Base-by-base conservation (phyloP, 2,113 vertebrate species). In the Zapus hudsonius region DNA sequence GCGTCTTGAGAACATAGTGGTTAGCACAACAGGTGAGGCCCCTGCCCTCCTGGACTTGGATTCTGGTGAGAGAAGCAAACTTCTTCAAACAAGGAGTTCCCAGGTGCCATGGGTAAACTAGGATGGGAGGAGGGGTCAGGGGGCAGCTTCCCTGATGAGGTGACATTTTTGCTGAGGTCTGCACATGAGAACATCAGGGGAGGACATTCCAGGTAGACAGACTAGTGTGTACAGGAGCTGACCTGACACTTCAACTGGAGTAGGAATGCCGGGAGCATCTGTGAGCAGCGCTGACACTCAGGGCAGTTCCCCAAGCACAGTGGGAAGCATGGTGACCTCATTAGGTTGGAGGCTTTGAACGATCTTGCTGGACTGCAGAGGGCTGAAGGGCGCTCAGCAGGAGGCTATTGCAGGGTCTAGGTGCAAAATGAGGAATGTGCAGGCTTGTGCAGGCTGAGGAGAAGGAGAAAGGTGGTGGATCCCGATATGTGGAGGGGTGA, bases 341-440 rank as follows among this genome's bases (percentile, higher is more conserved):
- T 67, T 61, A 20, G n/a, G 82, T 69, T n/a, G 47, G 38, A 36
- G 20, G 44, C 87, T 90, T 67, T 3, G 36, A 84, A 69, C 78
- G 44, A 44, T 72, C 72, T 75, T 40, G 47, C 89, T 29, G 31
- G 40, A n/a, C 29, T 0, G 5, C 47, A 36, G 4, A 63, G 57
- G 42, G 0, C 33, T 55, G 25, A 84, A 25, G 63, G 55, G 19
- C 33, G 61, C 57, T 29, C 11, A 0, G 69, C 52, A 42, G 19
- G 52, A 85, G 57, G 57, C 55, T 44, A 8, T 6, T 16, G 27
- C 1, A 1, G 33, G 64, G 3, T 25, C 40, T 29, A 10, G 70
- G 63, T 47, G 5, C 25, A 27, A n/a, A 38, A 33, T 2, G 38
- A 6, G 17, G 57, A 2, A 16, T 11, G n/a, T 0, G 5, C 3